Base-by-base conservation (phyloP, 2,888 invertebrate genomes). In the Drosophila melanosoma region DNA sequence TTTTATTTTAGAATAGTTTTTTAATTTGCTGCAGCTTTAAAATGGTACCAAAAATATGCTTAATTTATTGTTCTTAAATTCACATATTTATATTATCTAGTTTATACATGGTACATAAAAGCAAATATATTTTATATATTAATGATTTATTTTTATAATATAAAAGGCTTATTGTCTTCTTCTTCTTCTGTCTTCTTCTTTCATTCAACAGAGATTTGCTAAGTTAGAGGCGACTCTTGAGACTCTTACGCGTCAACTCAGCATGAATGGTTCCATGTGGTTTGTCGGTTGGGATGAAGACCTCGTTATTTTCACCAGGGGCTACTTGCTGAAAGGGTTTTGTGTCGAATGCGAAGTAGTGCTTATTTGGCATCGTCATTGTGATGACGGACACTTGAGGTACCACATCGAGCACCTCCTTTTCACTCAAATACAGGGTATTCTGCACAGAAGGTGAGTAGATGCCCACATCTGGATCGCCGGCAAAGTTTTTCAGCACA, bases 341-440 rank as follows among this genome's bases (percentile, higher is more conserved):
- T 86, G 96, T 94, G 90, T 97, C 96, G 51, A 97, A 95, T 81
- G 95, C 95, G 83, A 96, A 95, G 91, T 97, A 97, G 91, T 97
- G 97, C 85, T 96, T 96, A 92, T 97, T 97, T 1, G 97, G 97
- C 95, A 97, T 96, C 70, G 95, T 94, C 95, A 97, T 96, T 81
- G 95, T 95, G 59, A 97, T 95, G 90, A 95, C 95, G 6, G 94
- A 93, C 53, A 96, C 95, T 95, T 96, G 95, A 3, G 95, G 94
- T 56, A 96, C 94, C 91, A 94, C 95, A 83, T 96, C 95, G 49
- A 97, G 92, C 5, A 96, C 95, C 68, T 95, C 94, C 90, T 95
- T 96, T 87, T 96, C 95, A 0, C 96, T 95, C 66, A 96, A 94
- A 89, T 96, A 96, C 33, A 97, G 92, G 0, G 97, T 97, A 84